These are phyloP conservation scores for Molorchus minor DNA, from an alignment of 2,888 invertebrate species.

Conservation along the genomic window DNA sequence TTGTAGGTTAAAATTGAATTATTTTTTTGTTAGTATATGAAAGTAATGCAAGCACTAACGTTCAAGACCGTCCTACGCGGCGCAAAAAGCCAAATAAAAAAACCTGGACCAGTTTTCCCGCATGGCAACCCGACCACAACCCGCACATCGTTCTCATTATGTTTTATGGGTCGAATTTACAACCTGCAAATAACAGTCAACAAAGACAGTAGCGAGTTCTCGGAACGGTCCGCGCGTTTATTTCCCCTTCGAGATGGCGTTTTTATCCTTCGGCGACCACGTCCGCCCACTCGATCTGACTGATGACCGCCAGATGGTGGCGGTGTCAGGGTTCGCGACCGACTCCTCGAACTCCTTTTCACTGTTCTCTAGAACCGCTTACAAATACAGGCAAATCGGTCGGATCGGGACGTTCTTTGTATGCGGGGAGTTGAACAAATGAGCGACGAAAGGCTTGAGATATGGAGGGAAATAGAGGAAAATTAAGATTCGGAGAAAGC, in stretches of 20 bases:
- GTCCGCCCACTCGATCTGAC: conserved; percentile 23
- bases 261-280: conserved; percentile 18
- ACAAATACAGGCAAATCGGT: conserved; percentile 17
- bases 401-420: conserved; percentile 10
- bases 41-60: too few relatives aligned
- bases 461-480: not conserved
- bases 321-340: conserved; percentile 14
- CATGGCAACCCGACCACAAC: not conserved
- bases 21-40: too few relatives aligned
- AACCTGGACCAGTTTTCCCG: not conserved
- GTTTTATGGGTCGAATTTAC: conserved; percentile 24
- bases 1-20: too few relatives aligned
- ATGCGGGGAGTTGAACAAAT: not conserved
- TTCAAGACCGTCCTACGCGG: too few relatives aligned
- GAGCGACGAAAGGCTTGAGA: not conserved
- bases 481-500: not conserved
- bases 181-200: conserved; percentile 27
- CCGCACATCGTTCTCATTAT: conserved; percentile 19
- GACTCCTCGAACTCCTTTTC: too few relatives aligned
- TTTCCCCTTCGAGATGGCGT: conserved; percentile 21
- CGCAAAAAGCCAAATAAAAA: too few relatives aligned
- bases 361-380: conserved; percentile 7
- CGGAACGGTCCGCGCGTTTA: conserved; percentile 19
- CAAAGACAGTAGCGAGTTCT: conserved; percentile 21
- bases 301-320: conserved; percentile 15